Evolutionary conservation across 2,888 invertebrate genomes (phyloP).

Genomic region (Drosophila affinis): DNA sequence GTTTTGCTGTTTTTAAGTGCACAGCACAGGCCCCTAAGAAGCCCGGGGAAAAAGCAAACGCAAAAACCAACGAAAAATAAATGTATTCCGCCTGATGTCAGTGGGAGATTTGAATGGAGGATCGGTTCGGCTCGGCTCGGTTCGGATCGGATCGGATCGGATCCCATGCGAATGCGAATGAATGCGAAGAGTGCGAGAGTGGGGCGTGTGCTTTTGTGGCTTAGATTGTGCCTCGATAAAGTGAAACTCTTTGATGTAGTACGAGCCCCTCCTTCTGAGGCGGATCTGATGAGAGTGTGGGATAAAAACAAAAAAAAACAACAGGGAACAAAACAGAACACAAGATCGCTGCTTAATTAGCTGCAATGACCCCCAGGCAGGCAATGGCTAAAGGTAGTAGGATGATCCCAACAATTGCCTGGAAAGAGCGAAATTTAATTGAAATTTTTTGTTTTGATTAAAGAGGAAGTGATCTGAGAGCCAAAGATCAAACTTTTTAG

Average conservation of each 20-base stretch:
- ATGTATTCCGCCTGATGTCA: slow-evolving; percentile 47
- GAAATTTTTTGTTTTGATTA: slow-evolving; percentile 7
- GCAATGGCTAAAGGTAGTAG: slow-evolving; percentile 14
- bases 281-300: slow-evolving; percentile 42
- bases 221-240: slow-evolving; percentile 45
- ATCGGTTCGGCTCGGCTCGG: slow-evolving; percentile 2
- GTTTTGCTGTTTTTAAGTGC: slow-evolving; percentile 56
- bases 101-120: slow-evolving; percentile 24
- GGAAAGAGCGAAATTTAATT: slow-evolving; percentile 26
- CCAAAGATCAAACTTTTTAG: background rate
- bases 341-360: slow-evolving; percentile 43
- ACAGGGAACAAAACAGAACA: slow-evolving; percentile 18
- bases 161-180: slow-evolving; percentile 7
- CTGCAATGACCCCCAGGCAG: slow-evolving; percentile 22
- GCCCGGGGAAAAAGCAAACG: slow-evolving; percentile 4
- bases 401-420: slow-evolving; percentile 20
- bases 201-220: slow-evolving; percentile 45
- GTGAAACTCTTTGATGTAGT: slow-evolving; percentile 49
- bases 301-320: slow-evolving; percentile 23
- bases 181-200: slow-evolving; percentile 29
- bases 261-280: slow-evolving; percentile 12
- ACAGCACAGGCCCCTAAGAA: slow-evolving; percentile 30
- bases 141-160: background rate
- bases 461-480: slow-evolving; percentile 6
- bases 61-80: slow-evolving; percentile 27